Evolutionary conservation across 2,888 invertebrate species (phyloP).

Genomic region (Ganaspis brasiliensis): DNA sequence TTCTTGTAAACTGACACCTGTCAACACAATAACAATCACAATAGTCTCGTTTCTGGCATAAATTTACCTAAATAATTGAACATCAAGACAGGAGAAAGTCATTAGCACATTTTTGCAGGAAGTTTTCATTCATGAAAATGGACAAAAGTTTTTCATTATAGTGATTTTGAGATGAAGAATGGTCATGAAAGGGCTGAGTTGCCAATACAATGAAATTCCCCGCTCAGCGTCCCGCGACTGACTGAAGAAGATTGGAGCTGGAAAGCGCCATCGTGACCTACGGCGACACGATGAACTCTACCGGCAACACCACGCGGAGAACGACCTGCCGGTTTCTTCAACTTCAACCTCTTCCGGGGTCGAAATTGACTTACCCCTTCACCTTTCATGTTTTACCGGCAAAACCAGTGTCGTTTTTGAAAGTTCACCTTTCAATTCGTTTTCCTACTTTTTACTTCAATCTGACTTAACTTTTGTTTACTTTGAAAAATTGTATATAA

Average conservation of each 20-base stretch:
- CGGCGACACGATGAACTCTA: constrained; percentile 76
- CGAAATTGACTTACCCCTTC: neutral
- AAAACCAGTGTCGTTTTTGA: constrained; percentile 3
- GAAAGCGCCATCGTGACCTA: constrained; percentile 79
- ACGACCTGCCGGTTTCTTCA: constrained; percentile 59
- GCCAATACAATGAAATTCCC: constrained; percentile 67
- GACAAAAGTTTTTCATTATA: neutral
- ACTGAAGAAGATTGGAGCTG: constrained; percentile 76
- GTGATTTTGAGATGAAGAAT: neutral
- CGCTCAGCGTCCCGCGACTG: constrained; percentile 78
- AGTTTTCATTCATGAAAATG: constrained; percentile 4
- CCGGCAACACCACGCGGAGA: constrained; percentile 61
- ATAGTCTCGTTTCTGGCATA: neutral
- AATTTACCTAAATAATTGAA: neutral
- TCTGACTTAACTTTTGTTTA: no score
- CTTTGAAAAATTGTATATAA: no score
- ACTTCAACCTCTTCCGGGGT: constrained; percentile 56
- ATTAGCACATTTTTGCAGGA: neutral
- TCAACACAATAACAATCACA: constrained; percentile 25
- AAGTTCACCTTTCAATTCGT: neutral
- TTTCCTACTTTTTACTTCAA: neutral
- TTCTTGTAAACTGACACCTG: neutral
- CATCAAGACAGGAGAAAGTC: neutral
- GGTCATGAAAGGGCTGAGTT: constrained; percentile 50
- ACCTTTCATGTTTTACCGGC: constrained; percentile 7